Percentiles rank a stretch among this genome's conserved stretches.
phyloP scores from a whole-genome alignment of 2,888 invertebrate species.

The Cryptus armator region DNA sequence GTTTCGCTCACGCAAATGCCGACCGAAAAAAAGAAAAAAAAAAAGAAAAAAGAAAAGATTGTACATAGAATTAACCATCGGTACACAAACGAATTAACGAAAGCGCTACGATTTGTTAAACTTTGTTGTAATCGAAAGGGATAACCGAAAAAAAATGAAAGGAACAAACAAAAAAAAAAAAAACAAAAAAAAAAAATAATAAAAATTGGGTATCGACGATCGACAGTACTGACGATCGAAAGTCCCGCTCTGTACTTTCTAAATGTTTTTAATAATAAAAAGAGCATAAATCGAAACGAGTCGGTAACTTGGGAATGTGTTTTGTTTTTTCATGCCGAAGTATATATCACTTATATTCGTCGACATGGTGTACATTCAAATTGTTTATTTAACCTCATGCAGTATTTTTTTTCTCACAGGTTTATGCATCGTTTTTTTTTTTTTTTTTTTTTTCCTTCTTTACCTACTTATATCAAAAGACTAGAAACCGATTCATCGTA shows the following conservation, averaged over 20 bases:
- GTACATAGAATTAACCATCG: conserved; percentile 42
- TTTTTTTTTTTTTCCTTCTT: conserved; percentile 50
- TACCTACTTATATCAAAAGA: conserved; percentile 69
- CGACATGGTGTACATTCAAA: conserved; percentile 47
- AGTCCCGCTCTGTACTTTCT: conserved; percentile 80
- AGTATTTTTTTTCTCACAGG: conserved; percentile 40
- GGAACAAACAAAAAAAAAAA: conserved; percentile 39
- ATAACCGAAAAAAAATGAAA: conserved; percentile 29
- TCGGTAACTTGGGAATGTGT: conserved; percentile 7
- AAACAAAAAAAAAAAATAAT: conserved; percentile 6
- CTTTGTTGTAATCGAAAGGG: conserved; percentile 21
- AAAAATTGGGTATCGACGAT: conserved; percentile 52
- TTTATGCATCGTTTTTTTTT: conserved; percentile 41
- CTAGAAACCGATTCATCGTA: conserved; percentile 62
- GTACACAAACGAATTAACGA: conserved; percentile 48
- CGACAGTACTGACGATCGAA: conserved; percentile 54
- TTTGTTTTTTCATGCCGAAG: conserved; percentile 11
- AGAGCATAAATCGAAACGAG: conserved; percentile 46
- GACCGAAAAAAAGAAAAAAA: conserved; percentile 13
- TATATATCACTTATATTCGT: conserved; percentile 18
- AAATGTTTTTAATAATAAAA: conserved; percentile 83
- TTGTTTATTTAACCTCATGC: conserved; percentile 49
- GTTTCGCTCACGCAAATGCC: conserved; percentile 21
- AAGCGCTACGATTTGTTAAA: conserved; percentile 50
- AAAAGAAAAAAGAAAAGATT: conserved; percentile 8